A percentile compares a stretch with the other conserved stretches of the same genome.
These are phyloP conservation scores for Picathartes gymnocephalus DNA, from an alignment of 2,113 vertebrate species.

Conservation along the genomic window DNA sequence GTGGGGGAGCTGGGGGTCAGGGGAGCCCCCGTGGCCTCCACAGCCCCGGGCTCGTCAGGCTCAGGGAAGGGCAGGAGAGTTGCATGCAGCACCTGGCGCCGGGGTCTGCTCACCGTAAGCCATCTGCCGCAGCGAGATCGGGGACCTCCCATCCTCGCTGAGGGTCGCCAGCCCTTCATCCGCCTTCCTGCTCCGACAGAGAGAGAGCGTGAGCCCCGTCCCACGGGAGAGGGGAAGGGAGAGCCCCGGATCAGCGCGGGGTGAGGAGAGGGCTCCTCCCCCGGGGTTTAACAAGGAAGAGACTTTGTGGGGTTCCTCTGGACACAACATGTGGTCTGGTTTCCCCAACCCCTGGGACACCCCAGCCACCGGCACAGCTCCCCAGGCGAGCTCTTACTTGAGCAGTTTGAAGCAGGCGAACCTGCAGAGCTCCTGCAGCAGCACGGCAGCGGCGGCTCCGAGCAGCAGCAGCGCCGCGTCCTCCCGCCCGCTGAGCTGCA, in stretches of 20 bases:
- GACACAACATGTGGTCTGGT: not conserved
- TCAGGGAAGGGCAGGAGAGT: not conserved
- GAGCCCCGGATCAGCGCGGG: accelerated
- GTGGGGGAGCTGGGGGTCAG: not conserved
- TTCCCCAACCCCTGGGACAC: not conserved
- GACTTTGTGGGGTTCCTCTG: not conserved
- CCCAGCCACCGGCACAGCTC: not conserved
- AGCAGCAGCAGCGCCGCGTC: constrained; percentile 67
- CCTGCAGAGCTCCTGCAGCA: constrained; percentile 75
- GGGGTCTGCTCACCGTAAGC: constrained; percentile 72
- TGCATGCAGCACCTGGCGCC: accelerated
- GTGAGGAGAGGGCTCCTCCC: accelerated
- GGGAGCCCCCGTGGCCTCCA: too few relatives aligned
- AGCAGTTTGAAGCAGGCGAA: constrained; percentile 78
- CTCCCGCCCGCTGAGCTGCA: constrained; percentile 64
- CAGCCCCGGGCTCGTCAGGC: not conserved
- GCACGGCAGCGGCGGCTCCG: constrained; percentile 72
- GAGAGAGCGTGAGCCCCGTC: not conserved
- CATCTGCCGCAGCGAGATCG: constrained; percentile 74
- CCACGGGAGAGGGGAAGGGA: too few relatives aligned
- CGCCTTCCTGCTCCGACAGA: constrained; percentile 64
- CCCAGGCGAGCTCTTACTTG: constrained; percentile 62
- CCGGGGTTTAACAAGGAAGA: not conserved
- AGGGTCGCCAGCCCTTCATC: constrained; percentile 72
- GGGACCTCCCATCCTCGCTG: constrained; percentile 73